Percentiles rank a stretch among this genome's conserved stretches.
Evolutionary conservation across 2,888 invertebrate genomes (phyloP).

Genomic region (Phrixothrix hirtus): DNA sequence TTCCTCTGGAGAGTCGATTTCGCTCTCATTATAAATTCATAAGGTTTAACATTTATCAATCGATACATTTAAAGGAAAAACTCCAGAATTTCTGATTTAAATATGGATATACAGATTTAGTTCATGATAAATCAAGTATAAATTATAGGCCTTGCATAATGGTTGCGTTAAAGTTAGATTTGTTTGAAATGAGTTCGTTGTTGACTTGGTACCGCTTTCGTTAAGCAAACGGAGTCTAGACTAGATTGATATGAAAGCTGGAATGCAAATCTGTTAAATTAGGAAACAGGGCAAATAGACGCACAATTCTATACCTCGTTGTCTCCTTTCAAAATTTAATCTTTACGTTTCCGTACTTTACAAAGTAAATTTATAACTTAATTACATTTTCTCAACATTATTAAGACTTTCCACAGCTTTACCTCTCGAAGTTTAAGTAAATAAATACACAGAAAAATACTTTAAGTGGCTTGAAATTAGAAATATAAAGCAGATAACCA

Average conservation of each 20-base stretch:
- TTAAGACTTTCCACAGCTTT: background rate
- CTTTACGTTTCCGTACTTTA: background rate
- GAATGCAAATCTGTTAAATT: constrained; percentile 43
- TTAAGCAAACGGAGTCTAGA: constrained; percentile 31
- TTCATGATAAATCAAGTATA: constrained; percentile 22
- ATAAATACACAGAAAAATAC: no score
- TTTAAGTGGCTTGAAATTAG: no score
- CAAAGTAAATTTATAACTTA: constrained; percentile 6
- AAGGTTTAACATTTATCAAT: constrained; percentile 22
- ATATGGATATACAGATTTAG: constrained; percentile 20
- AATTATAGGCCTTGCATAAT: constrained; percentile 24
- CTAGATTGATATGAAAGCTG: constrained; percentile 38
- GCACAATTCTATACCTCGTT: constrained; percentile 13
- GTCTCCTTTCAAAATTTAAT: constrained; percentile 17
- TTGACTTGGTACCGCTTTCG: constrained; percentile 30
- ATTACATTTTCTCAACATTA: constrained; percentile 7
- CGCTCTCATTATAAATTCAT: constrained; percentile 22
- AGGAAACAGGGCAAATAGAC: constrained; percentile 42
- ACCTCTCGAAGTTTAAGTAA: background rate
- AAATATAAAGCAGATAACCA: no score
- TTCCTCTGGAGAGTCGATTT: constrained; percentile 10
- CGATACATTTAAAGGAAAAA: constrained; percentile 20
- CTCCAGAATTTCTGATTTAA: constrained; percentile 20
- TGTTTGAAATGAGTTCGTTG: constrained; percentile 29
- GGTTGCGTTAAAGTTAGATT: constrained; percentile 27